A percentile compares a stretch with the other conserved stretches of the same genome.
These are phyloP conservation scores for Laticauda laticaudata DNA, from an alignment of 2,113 vertebrate species.

Conservation along the genomic window DNA sequence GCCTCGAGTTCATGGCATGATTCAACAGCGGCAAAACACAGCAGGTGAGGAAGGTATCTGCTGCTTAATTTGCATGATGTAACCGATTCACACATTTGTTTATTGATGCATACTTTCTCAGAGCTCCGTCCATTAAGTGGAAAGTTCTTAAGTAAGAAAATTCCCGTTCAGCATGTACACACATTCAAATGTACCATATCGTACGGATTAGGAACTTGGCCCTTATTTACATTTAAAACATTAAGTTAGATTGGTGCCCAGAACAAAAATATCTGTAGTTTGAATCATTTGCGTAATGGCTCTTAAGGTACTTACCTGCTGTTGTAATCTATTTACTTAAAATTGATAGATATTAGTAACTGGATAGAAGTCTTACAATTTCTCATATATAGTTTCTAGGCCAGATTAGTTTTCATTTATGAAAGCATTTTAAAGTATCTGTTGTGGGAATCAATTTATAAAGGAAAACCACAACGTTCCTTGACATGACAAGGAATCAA, in stretches of 20 bases:
- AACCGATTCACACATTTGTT: not conserved
- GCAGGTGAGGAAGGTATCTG: constrained; percentile 73
- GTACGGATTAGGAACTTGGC: not conserved
- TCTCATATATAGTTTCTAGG: not conserved
- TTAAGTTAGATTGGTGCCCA: not conserved
- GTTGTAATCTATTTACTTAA: not conserved
- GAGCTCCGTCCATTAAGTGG: not conserved
- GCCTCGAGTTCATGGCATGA: constrained; percentile 93
- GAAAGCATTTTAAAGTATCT: not conserved
- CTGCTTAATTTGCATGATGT: not conserved
- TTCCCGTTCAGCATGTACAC: not conserved
- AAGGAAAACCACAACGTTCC: not conserved
- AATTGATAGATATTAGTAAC: not conserved
- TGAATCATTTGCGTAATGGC: not conserved
- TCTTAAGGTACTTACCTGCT: not conserved
- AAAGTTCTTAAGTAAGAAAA: not conserved
- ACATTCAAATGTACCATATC: not conserved
- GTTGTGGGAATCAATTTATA: not conserved
- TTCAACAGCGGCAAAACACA: constrained; percentile 90
- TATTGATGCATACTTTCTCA: not conserved
- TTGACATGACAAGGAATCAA: not conserved
- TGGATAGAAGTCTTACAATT: not conserved
- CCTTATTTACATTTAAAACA: not conserved
- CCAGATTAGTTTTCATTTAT: not conserved
- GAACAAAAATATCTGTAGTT: not conserved